Percentiles rank a stretch among this genome's conserved stretches.
phyloP scores from a whole-genome alignment of 2,888 invertebrate genomes.

The Athalia rosae region DNA sequence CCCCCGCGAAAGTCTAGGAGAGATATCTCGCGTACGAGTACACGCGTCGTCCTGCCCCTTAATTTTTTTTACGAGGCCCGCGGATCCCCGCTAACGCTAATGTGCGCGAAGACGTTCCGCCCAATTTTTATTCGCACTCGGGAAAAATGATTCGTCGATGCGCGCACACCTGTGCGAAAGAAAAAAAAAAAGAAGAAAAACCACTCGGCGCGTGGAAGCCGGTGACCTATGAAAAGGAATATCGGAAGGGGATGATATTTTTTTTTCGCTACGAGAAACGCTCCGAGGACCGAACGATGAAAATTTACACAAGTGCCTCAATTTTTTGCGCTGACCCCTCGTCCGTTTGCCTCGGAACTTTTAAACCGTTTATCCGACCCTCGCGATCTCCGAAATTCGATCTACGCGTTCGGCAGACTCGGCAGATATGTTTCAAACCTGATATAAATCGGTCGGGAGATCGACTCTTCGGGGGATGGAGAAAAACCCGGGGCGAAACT shows the following conservation, averaged over 20 bases:
- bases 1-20: constrained; percentile 26
- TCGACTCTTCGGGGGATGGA: constrained; percentile 27
- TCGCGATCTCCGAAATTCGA: constrained; percentile 35
- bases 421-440: constrained; percentile 39
- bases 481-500: constrained; percentile 26
- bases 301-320: constrained; percentile 44
- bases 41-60: constrained; percentile 15
- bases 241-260: background rate
- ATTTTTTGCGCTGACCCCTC: constrained; percentile 38
- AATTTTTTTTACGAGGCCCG: background rate
- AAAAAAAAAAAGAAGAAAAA: too few species aligned
- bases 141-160: too few species aligned
- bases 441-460: constrained; percentile 38
- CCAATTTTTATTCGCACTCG: too few species aligned
- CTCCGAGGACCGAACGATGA: constrained; percentile 17
- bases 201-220: too few species aligned
- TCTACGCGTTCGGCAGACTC: constrained; percentile 38
- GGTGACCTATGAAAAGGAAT: too few species aligned
- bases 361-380: constrained; percentile 40
- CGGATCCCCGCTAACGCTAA: too few species aligned
- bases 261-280: constrained; percentile 5
- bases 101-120: too few species aligned
- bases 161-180: too few species aligned
- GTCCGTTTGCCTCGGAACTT: constrained; percentile 32
- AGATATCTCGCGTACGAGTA: background rate